A percentile compares a stretch with the other conserved stretches of the same genome.
Conservation (phyloP, 2,888 invertebrate genomes). For the Elegia similella region DNA sequence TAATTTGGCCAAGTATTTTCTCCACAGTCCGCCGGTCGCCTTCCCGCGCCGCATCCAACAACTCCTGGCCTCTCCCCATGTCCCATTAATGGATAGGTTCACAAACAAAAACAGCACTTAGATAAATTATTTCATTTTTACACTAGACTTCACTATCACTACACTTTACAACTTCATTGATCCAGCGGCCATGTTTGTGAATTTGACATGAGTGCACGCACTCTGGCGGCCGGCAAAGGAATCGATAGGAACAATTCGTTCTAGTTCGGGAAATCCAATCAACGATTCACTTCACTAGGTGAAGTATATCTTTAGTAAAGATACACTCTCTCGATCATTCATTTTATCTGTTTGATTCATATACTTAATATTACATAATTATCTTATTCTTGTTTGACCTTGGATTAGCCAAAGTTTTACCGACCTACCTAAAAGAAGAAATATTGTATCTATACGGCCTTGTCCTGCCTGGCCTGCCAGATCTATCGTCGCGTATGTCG, state of each 20-base stretch:
- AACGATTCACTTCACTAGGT: too few species aligned
- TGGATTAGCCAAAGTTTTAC: too few species aligned
- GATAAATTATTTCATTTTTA: constrained; percentile 69
- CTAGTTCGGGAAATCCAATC: constrained; percentile 9
- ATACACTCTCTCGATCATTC: too few species aligned
- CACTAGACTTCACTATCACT: constrained; percentile 72
- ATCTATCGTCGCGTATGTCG: too few species aligned
- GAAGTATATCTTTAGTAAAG: too few species aligned
- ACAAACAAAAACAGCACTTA: constrained; percentile 78
- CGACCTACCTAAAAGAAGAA: too few species aligned
- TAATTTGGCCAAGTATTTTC: constrained; percentile 93
- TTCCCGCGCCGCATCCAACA: constrained; percentile 96
- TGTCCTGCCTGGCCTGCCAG: too few species aligned
- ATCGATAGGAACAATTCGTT: constrained; percentile 50
- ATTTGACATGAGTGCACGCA: constrained; percentile 66
- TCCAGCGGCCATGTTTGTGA: constrained; percentile 87
- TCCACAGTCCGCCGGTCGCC: constrained; percentile 94
- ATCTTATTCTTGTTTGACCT: too few species aligned
- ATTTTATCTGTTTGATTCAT: too few species aligned
- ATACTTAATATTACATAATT: too few species aligned
- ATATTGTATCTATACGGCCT: too few species aligned
- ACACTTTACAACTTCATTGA: constrained; percentile 87
- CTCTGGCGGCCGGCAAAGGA: constrained; percentile 69
- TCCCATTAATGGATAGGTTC: constrained; percentile 66
- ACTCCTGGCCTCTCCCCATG: constrained; percentile 98